Evolutionary conservation across 1,140 invertebrate genomes (phyloP).

Genomic region (Tigriopus japonicus): DNA sequence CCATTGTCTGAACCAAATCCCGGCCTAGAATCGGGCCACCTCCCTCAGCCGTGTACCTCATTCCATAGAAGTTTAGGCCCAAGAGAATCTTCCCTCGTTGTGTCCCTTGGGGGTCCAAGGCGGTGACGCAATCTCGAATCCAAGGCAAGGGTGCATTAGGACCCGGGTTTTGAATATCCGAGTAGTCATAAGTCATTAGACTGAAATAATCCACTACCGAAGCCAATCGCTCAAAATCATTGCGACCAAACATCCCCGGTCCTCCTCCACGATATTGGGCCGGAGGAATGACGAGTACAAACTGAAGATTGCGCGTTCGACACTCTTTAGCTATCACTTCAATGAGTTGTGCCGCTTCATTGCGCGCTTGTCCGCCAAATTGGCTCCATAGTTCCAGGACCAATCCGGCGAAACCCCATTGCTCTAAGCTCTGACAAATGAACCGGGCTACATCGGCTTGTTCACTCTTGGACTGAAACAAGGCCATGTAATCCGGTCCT

Average conservation of each 20-base stretch:
- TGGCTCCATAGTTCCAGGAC: conserved; percentile 76
- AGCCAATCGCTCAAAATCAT: conserved; percentile 55
- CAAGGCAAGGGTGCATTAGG: conserved; percentile 72
- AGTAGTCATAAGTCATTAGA: conserved; percentile 89
- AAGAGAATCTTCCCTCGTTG: conserved; percentile 52
- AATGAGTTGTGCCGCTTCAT: conserved; percentile 27
- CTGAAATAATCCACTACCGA: conserved; percentile 63
- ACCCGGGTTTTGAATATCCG: conserved; percentile 52
- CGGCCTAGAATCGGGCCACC: conserved; percentile 54
- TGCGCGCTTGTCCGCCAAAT: conserved; percentile 39
- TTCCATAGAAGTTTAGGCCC: conserved; percentile 85
- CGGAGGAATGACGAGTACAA: conserved; percentile 69
- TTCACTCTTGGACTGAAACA: conserved; percentile 15
- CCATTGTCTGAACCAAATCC: conserved; percentile 49
- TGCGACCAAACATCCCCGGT: conserved; percentile 46
- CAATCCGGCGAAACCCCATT: conserved; percentile 55
- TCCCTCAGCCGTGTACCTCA: conserved; percentile 55
- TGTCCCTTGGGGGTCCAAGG: conserved; percentile 29
- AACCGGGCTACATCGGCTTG: conserved; percentile 13
- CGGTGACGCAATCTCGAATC: conserved; percentile 34
- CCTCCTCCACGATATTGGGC: conserved; percentile 34
- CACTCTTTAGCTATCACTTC: conserved; percentile 30
- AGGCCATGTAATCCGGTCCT: conserved; percentile 17
- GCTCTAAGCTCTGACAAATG: conserved; percentile 22
- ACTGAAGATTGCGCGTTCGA: conserved; percentile 31